phyloP scores from a whole-genome alignment of 2,797 vertebrate genomes.

The Siniperca scherzeri region DNA sequence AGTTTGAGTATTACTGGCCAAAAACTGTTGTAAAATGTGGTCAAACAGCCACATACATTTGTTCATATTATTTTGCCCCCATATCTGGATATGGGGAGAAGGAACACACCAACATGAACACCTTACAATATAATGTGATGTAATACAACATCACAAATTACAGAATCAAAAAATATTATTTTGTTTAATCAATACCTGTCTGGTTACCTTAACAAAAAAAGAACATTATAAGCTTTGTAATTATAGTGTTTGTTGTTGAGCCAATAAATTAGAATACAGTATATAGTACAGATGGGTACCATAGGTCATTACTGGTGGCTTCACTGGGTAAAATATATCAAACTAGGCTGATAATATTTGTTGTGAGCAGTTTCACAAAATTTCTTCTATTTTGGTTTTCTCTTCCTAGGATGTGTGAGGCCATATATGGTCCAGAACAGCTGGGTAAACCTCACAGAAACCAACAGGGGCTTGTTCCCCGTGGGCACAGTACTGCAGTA shows the following conservation, averaged over 20 bases:
- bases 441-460: slow-evolving; percentile 87
- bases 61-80: not conserved
- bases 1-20: not conserved
- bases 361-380: slow-evolving; percentile 35
- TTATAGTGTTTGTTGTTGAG: not conserved
- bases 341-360: slow-evolving; percentile 20
- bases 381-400: not conserved
- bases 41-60: not conserved
- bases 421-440: slow-evolving; percentile 86
- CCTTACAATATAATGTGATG: not conserved
- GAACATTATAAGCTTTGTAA: not conserved
- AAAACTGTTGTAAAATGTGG: not conserved
- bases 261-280: not conserved
- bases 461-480: slow-evolving; percentile 83
- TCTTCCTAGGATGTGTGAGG: slow-evolving; percentile 82
- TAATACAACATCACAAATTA: not conserved
- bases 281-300: not conserved
- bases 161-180: not conserved
- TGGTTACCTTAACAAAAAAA: not conserved
- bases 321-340: not conserved
- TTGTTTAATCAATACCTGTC: not conserved
- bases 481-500: slow-evolving; percentile 86
- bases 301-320: not conserved
- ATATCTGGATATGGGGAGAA: not conserved
- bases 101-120: not conserved